These are phyloP conservation scores for Pelobates cultripes DNA, from an alignment of 2,797 vertebrate genomes.

Conservation along the genomic window DNA sequence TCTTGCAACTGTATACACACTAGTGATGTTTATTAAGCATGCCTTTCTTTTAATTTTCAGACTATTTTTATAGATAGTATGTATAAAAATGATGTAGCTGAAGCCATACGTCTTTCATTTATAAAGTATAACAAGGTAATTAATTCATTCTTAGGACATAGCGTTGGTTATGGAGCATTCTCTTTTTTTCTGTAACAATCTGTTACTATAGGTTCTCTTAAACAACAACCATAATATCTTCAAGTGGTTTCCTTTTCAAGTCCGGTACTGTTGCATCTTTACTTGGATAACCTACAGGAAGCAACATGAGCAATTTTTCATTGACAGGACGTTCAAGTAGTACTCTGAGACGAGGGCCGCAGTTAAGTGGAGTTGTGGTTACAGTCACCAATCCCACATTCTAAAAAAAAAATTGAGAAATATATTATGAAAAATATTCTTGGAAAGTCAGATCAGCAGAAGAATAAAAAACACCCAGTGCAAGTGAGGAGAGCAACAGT, in stretches of 20 bases:
- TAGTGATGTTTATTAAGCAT: too few species aligned
- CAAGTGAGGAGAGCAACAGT: too few species aligned
- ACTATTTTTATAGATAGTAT: too few species aligned
- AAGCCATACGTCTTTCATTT: too few species aligned
- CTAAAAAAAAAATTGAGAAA: slow-evolving; percentile 68
- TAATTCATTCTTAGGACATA: too few species aligned
- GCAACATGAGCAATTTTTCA: slow-evolving; percentile 91
- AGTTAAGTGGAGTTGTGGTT: slow-evolving; percentile 92
- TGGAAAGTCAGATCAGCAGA: neutral
- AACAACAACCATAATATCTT: slow-evolving; percentile 81
- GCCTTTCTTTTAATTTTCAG: too few species aligned
- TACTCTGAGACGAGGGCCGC: slow-evolving; percentile 83
- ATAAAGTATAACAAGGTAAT: too few species aligned
- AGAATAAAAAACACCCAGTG: neutral
- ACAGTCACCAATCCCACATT: slow-evolving; percentile 90
- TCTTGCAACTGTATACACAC: too few species aligned
- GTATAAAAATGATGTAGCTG: too few species aligned
- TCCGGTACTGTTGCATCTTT: slow-evolving; percentile 84
- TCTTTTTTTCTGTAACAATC: neutral
- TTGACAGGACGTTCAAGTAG: slow-evolving; percentile 85
- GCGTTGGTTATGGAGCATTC: neutral
- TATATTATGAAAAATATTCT: neutral
- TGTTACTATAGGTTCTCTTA: slow-evolving; percentile 57
- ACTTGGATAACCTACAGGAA: slow-evolving; percentile 89
- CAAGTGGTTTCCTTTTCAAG: slow-evolving; percentile 81